Evolutionary conservation across 2,888 invertebrate genomes (phyloP).

Genomic region (Schrankia costaestrigalis): DNA sequence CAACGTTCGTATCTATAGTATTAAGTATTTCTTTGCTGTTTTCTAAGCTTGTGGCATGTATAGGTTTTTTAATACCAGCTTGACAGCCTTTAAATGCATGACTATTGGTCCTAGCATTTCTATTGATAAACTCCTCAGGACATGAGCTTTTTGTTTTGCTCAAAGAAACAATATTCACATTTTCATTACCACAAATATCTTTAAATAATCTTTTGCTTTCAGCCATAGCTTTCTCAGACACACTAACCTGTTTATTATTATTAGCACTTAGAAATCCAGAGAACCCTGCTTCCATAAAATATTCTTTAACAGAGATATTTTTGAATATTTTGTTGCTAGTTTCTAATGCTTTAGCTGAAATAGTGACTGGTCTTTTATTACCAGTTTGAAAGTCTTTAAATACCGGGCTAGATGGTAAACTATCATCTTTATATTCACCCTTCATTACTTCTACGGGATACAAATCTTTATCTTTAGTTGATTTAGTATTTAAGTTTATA

Average conservation of each 20-base stretch:
- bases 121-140: too few relatives aligned
- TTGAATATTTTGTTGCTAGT: too few relatives aligned
- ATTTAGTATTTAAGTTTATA: conserved; percentile 1
- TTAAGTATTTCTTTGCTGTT: not conserved
- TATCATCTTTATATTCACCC: not conserved
- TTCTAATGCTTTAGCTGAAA: not conserved
- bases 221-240: conserved; percentile 50
- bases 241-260: conserved; percentile 42
- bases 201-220: conserved; percentile 50
- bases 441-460: not conserved
- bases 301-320: too few relatives aligned
- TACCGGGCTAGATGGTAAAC: not conserved
- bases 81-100: too few relatives aligned
- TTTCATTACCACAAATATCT: too few relatives aligned
- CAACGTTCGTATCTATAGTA: conserved; percentile 2
- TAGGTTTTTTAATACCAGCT: too few relatives aligned
- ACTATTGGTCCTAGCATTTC: too few relatives aligned
- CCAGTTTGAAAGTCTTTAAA: not conserved
- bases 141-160: too few relatives aligned
- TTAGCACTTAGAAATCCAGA: conserved; percentile 49
- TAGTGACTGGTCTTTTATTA: not conserved
- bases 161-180: too few relatives aligned
- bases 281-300: not conserved
- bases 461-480: not conserved
- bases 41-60: too few relatives aligned